Evolutionary conservation across 2,113 vertebrate species (phyloP), one percentile per base, ranked within the genome.

Genomic region (Microtus oregoni): DNA sequence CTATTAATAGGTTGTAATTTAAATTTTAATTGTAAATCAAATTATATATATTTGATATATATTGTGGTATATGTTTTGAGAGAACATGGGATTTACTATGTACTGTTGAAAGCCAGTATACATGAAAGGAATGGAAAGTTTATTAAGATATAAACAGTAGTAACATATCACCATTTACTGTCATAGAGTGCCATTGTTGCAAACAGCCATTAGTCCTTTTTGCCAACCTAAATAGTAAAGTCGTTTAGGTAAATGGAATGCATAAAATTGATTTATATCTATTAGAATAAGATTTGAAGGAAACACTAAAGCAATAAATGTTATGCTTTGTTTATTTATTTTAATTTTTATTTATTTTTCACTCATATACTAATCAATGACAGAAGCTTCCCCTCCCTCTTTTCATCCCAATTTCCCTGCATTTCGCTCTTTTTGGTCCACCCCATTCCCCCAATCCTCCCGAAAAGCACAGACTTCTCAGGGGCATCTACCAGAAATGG

Each of bases 61-160:
- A 75, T 41, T 41, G 38, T 12, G 72, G 38, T 10, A 41, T 95
- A 58, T 58, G 58, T 91, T 91, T 93, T 98, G 83, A 91, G 97
- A 97, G 96, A 89, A 97, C 73, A 96, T 97, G 86, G 94, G 86
- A 94, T 52, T 91, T 94, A 95, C 67, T 47, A 89, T 97, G 28
- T 79, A 63, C n/a, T 83, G 24, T 63, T 63, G 41, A 63, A 97
- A 97, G 78, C 26, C 14, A 95, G 90, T 10, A 68, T 13, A 94
- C 96, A 82, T 50, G 38, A 63, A 94, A 24, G 89, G 90, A 85
- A 94, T 41, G 73, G 63, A 50, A 17, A 92, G 32, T 90, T 91
- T 94, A 72, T 22, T 28, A 32, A 91, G 81, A 91, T 75, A 14
- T 7, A 72, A 97, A 76, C 94, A 1, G 13, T 96, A 91, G 86